phyloP scores from a whole-genome alignment of 2,888 invertebrate species.

The Meganola albula region DNA sequence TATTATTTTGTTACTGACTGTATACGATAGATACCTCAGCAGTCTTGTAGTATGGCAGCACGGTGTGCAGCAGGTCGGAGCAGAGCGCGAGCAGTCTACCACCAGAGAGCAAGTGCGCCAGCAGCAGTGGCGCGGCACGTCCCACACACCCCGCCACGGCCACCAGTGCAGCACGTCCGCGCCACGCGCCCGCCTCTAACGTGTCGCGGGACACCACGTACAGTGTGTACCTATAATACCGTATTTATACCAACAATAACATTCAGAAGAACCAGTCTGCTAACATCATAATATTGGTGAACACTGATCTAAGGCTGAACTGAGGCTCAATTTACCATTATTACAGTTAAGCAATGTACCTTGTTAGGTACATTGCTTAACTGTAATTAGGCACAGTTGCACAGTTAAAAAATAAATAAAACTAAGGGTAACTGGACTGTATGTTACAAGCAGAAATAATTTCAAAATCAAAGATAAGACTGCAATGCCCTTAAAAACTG shows the following conservation, averaged over 20 bases:
- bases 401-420: too few relatives aligned
- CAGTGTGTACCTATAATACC: slow-evolving; percentile 75
- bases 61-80: slow-evolving; percentile 86
- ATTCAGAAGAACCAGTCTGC: neutral
- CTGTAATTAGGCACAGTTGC: too few relatives aligned
- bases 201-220: slow-evolving; percentile 75
- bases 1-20: too few relatives aligned
- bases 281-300: neutral
- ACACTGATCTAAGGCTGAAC: too few relatives aligned
- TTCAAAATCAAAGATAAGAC: too few relatives aligned
- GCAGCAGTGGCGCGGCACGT: slow-evolving; percentile 80
- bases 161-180: slow-evolving; percentile 82
- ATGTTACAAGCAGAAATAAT: too few relatives aligned
- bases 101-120: slow-evolving; percentile 84
- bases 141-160: slow-evolving; percentile 88
- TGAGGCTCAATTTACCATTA: too few relatives aligned
- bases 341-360: too few relatives aligned
- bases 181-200: slow-evolving; percentile 73
- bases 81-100: slow-evolving; percentile 88
- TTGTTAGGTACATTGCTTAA: too few relatives aligned
- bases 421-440: too few relatives aligned
- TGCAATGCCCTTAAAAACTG: too few relatives aligned
- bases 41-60: slow-evolving; percentile 88
- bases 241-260: too few relatives aligned
- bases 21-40: slow-evolving; percentile 88